Evolutionary conservation across 2,113 vertebrate species (phyloP).

Genomic region (Rhabdornis inornatus): DNA sequence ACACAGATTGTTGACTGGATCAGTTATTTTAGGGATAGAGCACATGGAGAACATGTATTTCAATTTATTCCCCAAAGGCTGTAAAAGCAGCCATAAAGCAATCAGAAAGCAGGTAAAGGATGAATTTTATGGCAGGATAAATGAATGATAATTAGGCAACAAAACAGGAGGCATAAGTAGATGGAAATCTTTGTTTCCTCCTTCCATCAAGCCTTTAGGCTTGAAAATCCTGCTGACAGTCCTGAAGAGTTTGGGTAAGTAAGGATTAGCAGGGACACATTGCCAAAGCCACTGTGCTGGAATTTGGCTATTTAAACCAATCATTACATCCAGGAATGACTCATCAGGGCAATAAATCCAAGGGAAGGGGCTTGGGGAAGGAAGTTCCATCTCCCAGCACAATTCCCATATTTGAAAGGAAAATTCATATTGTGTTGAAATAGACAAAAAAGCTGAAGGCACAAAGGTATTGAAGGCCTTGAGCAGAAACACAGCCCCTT

Average conservation of each 20-base stretch:
- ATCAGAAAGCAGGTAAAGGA: constrained; percentile 54
- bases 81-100: constrained; percentile 52
- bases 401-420: neutral
- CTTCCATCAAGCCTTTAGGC: neutral
- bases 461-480: neutral
- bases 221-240: neutral
- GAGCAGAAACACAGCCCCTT: neutral
- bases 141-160: constrained; percentile 56
- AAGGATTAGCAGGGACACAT: neutral
- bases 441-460: neutral
- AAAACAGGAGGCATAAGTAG: neutral
- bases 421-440: neutral
- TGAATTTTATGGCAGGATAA: neutral
- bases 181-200: neutral
- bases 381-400: neutral
- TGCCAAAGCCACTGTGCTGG: neutral
- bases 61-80: constrained; percentile 25
- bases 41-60: constrained; percentile 31
- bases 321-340: neutral
- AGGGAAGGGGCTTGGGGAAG: accelerated
- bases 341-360: neutral
- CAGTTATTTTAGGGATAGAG: constrained; percentile 30
- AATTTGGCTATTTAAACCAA: constrained; percentile 1
- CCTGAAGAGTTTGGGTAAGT: neutral
- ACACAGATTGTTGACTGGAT: constrained; percentile 39